Conservation (phyloP, 2,113 vertebrate species). For the Carassius gibelio region DNA sequence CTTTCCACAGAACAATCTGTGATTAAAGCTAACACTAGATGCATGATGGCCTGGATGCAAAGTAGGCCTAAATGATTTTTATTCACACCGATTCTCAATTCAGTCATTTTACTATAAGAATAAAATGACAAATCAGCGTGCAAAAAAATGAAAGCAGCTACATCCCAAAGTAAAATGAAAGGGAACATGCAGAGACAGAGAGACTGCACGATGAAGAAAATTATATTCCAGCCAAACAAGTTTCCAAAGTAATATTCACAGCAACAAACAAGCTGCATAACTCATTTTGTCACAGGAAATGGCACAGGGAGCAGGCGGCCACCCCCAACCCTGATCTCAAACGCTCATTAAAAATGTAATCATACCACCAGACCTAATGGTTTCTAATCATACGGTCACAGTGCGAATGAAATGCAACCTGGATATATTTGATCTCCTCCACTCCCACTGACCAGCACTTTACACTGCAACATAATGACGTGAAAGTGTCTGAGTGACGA, state of each 20-base stretch:
- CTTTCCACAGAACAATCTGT: not conserved
- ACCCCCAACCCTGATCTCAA: slow-evolving; percentile 21
- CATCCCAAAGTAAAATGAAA: slow-evolving; percentile 6
- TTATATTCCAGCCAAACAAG: slow-evolving; percentile 5
- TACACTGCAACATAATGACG: not conserved
- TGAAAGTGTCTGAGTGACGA: not conserved
- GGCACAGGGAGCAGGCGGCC: slow-evolving; percentile 18
- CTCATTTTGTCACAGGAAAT: slow-evolving; percentile 40
- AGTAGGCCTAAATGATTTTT: not conserved
- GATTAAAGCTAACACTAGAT: not conserved
- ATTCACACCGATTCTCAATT: not conserved
- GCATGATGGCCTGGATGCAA: not conserved
- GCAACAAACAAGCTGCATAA: slow-evolving; percentile 19
- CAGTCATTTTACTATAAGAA: not conserved
- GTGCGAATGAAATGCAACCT: slow-evolving; percentile 59
- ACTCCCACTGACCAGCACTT: slow-evolving; percentile 33
- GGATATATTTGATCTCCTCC: slow-evolving; percentile 32
- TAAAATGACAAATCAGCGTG: not conserved
- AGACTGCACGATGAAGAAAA: not conserved
- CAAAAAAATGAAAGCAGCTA: slow-evolving; percentile 6
- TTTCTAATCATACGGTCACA: slow-evolving; percentile 64
- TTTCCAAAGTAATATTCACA: slow-evolving; percentile 42
- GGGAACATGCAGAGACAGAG: not conserved
- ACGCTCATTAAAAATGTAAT: slow-evolving; percentile 56
- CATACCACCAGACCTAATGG: slow-evolving; percentile 59